Base-by-base conservation (phyloP, 1,140 invertebrate genomes). In the Sogatella furcifera region DNA sequence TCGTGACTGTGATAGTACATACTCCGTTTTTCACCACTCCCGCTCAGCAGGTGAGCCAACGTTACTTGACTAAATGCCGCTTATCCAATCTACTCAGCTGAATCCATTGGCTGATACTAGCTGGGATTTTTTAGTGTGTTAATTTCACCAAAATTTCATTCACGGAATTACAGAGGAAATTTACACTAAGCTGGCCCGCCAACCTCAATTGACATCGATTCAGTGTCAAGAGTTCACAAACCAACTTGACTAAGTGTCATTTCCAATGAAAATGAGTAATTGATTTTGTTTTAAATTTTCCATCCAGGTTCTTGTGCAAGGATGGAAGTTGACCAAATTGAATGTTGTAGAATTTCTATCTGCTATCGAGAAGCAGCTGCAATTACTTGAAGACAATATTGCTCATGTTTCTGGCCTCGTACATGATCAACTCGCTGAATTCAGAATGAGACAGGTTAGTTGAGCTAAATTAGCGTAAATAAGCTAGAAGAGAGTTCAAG, bases 1-100 rank as follows among this genome's bases (percentile, higher is more conserved):
- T 84, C 73, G 76, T 89, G 15, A 89, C 88, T 66, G 81, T 91
- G 64, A 85, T 91, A 72, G 86, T 84, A 13, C 86, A 90, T 72
- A 88, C 85, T 21, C 86, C 89, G 57, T 88, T 89, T 73, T 81
- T 88, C 64, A 81, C 80, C 52, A 84, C 77, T 64, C 80, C 81
- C 34, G 81, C 81, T 34, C 84, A 89, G 71, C 85, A 88, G 78
- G 81, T 81, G 69, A 61, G 60, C 64, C 14, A 24, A 38, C 5
- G 14, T 43, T 14, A 13, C 2, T 49, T 46, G 6, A 22, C n/a
- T 31, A 5, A 49, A 49, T 49, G 28, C 15, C 14, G 13, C 46
- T 42, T 2, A 22, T 56, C n/a, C n/a, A 34, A n/a, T 56, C n/a
- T n/a, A n/a, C n/a, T 19, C 15, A 42, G 52, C 13, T 15, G n/a